Conservation (phyloP, 2,888 invertebrate genomes). For the Pristionchus fissidentatus region DNA sequence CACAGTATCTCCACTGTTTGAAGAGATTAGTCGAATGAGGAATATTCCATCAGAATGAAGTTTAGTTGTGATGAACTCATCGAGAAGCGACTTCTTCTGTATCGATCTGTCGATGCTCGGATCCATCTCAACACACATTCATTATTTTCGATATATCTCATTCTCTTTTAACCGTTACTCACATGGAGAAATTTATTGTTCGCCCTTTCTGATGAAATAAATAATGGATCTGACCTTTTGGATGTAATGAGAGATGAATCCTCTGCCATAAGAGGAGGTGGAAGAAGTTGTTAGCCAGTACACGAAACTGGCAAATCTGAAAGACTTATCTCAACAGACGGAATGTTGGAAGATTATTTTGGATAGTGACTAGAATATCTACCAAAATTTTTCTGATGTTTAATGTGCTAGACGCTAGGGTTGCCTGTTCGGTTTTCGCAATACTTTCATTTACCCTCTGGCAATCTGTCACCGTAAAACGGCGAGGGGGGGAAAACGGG, state of each 20-base stretch:
- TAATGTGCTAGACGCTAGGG: no score
- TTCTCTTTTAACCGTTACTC: no score
- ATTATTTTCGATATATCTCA: not conserved
- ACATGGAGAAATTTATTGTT: no score
- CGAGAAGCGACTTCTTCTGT: conserved; percentile 55
- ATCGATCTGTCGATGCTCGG: conserved; percentile 54
- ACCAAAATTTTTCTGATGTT: no score
- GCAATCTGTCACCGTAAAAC: no score
- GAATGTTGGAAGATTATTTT: no score
- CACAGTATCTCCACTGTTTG: conserved; percentile 67
- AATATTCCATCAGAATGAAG: conserved; percentile 72
- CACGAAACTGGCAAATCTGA: conserved; percentile 59
- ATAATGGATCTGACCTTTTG: conserved; percentile 59
- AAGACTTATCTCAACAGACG: conserved; percentile 31
- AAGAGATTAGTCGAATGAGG: conserved; percentile 58
- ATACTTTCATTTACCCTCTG: no score
- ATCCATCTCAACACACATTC: conserved; percentile 58
- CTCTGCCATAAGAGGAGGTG: conserved; percentile 52
- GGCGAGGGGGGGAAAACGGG: no score
- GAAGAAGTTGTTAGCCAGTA: conserved; percentile 64
- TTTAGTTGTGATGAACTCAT: conserved; percentile 64
- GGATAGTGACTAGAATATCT: no score
- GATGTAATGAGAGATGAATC: conserved; percentile 62
- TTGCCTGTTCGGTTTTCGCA: no score
- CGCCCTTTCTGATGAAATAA: no score